Evolutionary conservation across 2,113 vertebrate species (phyloP).

Genomic region (Acrocephalus arundinaceus): DNA sequence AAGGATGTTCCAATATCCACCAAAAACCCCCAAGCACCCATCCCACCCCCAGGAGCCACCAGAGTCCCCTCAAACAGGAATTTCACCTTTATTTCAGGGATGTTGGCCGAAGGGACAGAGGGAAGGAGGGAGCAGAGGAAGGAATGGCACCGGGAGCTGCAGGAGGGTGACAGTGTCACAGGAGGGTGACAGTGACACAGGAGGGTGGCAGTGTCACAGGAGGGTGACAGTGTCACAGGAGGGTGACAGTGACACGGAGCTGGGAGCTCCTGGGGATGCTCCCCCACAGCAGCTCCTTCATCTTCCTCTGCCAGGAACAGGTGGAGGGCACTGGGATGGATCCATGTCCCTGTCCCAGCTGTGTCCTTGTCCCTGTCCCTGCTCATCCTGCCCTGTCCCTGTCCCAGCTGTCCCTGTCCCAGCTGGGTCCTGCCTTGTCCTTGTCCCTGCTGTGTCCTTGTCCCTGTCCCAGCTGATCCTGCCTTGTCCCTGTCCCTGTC

Average conservation of each 20-base stretch:
- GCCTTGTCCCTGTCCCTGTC: not conserved
- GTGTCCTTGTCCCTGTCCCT: not conserved
- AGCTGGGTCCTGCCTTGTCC: not conserved
- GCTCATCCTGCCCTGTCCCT: not conserved
- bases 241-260: not conserved
- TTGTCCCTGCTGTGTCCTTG: no score
- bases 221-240: not conserved
- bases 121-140: not conserved
- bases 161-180: not conserved
- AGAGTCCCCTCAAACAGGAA: not conserved
- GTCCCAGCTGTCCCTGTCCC: no score
- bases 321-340: fast-evolving
- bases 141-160: not conserved
- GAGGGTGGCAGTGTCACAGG: no score
- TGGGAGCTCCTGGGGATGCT: not conserved
- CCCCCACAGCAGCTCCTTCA: not conserved
- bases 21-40: not conserved
- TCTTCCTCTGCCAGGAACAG: not conserved
- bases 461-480: not conserved
- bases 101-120: not conserved
- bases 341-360: fast-evolving
- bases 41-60: not conserved
- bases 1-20: not conserved
- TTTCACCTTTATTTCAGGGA: not conserved
- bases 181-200: not conserved